Percentiles rank a stretch among this genome's conserved stretches.
Conservation (phyloP, 2,888 invertebrate species). For the Microchrysa polita region DNA sequence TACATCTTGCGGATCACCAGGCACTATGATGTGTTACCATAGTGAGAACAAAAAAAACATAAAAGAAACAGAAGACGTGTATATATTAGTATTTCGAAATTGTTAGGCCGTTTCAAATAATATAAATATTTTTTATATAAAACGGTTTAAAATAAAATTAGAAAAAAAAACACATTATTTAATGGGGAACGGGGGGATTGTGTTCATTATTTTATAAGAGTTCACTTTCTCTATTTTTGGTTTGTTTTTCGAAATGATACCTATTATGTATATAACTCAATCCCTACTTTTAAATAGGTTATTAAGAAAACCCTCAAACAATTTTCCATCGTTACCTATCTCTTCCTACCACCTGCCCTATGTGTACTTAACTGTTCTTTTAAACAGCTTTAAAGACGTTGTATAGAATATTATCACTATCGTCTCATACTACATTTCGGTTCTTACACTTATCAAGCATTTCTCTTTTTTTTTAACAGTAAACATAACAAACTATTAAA, state of each 20-base stretch:
- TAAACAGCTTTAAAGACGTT: too few relatives aligned
- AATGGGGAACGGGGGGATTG: background rate
- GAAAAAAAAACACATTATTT: background rate
- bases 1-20: conserved; percentile 95
- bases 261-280: background rate
- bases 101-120: too few relatives aligned
- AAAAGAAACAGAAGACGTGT: too few relatives aligned
- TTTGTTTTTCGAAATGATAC: background rate
- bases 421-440: too few relatives aligned
- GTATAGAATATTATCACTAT: too few relatives aligned
- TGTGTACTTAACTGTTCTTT: background rate
- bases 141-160: conserved; percentile 8
- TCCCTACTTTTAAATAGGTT: background rate
- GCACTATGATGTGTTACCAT: conserved; percentile 69
- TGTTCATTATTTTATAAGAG: background rate
- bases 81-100: too few relatives aligned
- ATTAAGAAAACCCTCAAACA: background rate
- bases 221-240: background rate
- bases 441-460: conserved; percentile 34
- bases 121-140: too few relatives aligned
- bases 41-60: too few relatives aligned
- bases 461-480: conserved; percentile 20
- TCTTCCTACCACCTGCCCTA: conserved; percentile 15
- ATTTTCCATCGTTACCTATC: background rate
- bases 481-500: conserved; percentile 35